Base-by-base conservation (phyloP, 2,797 vertebrate species). In the Diglossa cyanea region DNA sequence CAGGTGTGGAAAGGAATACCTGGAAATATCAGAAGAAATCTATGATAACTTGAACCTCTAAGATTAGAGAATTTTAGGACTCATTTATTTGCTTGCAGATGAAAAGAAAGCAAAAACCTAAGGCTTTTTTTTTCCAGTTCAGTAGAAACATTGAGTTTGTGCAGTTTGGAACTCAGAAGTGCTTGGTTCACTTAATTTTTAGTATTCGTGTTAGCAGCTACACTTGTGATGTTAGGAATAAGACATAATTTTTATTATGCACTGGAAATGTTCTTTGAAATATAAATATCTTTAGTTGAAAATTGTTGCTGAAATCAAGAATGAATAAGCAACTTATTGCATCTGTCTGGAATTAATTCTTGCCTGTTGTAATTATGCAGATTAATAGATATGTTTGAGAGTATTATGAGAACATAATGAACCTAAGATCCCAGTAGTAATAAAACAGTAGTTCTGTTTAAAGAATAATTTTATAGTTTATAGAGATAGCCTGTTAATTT, bases 351-450 rank as follows among this genome's bases (percentile, higher is more conserved):
- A 97, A 96, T 95, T 67, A 94, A 86, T 94, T 94, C 53, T 77
- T 89, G 88, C 67, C 51, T 63, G 94, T 92, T 80, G 60, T 87
- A 66, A 81, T 96, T 93, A 93, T 68, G 80, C 54, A 95, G 77
- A 94, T 90, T 86, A 94, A 90, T 86, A 94, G 79, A 74, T 86
- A 60, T 80, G 74, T 85, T 85, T 76, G 63, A 93, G 54, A 90
- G 68, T 73, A 75, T 95, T 97, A 94, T 75, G 92, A 93, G 74
- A 90, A 83, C 50, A 82, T 93, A 95, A 95, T 88, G 89, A 95
- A 91, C 77, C 79, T 88, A 94, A 81, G 61, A 88, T 94, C 88
- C 67, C 86, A 78, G 40, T 67, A 88, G 81, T 85, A 93, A 90
- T 92, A 93, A 95, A 95, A 78, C 67, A 94, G 87, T 87, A 63